A percentile compares a stretch with the other conserved stretches of the same genome.
phyloP scores from a whole-genome alignment of 2,113 vertebrate species.

The Xiphophorus hellerii region DNA sequence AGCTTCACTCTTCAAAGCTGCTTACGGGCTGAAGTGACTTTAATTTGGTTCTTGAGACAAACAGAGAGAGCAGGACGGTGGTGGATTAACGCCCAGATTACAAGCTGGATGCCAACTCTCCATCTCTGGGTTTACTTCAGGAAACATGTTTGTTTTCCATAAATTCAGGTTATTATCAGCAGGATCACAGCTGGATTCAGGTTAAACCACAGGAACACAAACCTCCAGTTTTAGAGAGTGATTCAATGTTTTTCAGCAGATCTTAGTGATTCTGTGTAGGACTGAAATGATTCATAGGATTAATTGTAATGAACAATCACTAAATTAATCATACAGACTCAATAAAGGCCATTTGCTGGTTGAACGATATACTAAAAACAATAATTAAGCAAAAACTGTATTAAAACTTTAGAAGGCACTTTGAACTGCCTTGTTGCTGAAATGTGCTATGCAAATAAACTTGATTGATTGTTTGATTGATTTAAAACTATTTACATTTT shows the following conservation, averaged over 20 bases:
- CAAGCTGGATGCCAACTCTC: slow-evolving; percentile 79
- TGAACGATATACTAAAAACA: too few relatives aligned
- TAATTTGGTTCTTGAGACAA: slow-evolving; percentile 87
- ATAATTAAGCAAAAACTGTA: too few relatives aligned
- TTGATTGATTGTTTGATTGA: too few relatives aligned
- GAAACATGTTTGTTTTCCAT: neutral
- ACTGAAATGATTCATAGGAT: too few relatives aligned
- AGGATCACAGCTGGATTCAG: neutral
- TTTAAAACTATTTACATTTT: too few relatives aligned
- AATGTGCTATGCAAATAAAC: too few relatives aligned
- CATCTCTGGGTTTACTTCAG: neutral
- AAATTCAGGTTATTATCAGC: neutral
- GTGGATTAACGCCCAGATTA: slow-evolving; percentile 89
- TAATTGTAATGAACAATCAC: too few relatives aligned
- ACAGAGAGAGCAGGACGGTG: slow-evolving; percentile 83
- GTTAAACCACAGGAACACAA: neutral
- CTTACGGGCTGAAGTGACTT: slow-evolving; percentile 85
- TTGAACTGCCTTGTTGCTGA: too few relatives aligned
- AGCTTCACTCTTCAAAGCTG: slow-evolving; percentile 83
- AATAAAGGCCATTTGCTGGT: too few relatives aligned
- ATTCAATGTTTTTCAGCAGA: neutral
- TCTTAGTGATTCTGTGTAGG: neutral
- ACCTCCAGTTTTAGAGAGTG: neutral
- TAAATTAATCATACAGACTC: too few relatives aligned
- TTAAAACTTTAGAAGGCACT: too few relatives aligned